These are phyloP conservation scores for Neopelma chrysocephalum DNA, from an alignment of 2,797 vertebrate species.

Conservation along the genomic window DNA sequence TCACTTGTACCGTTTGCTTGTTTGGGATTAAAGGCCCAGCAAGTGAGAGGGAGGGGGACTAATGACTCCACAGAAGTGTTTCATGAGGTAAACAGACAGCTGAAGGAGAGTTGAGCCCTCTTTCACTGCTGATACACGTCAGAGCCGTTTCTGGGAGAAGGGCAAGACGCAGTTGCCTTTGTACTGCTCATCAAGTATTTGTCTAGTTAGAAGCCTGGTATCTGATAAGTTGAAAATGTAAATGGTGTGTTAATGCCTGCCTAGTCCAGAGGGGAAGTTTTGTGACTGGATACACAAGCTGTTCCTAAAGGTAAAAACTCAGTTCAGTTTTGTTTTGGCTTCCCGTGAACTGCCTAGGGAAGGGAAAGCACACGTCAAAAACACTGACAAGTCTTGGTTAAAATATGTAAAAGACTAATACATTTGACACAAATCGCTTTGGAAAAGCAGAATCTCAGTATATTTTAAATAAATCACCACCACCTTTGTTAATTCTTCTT, in stretches of 20 bases:
- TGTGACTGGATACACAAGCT: not conserved
- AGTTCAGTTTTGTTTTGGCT: not conserved
- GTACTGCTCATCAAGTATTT: not conserved
- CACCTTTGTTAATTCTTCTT: not conserved
- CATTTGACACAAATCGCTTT: not conserved
- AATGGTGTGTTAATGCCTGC: not conserved
- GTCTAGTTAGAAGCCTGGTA: not conserved
- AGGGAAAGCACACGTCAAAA: not conserved
- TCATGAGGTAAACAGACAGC: fast-evolving
- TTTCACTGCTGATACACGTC: fast-evolving
- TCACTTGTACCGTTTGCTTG: fast-evolving
- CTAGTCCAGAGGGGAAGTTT: not conserved
- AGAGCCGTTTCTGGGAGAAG: not conserved
- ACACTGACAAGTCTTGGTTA: not conserved
- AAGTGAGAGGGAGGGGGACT: fast-evolving
- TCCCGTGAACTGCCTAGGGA: not conserved
- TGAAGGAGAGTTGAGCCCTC: not conserved
- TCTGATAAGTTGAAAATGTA: not conserved
- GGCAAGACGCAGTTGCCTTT: not conserved
- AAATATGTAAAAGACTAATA: not conserved
- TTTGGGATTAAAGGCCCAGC: fast-evolving
- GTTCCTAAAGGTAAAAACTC: not conserved
- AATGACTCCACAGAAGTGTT: not conserved
- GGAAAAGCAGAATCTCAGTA: not conserved
- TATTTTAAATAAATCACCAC: not conserved